A percentile compares a stretch with the other conserved stretches of the same genome.
Conservation (phyloP, 2,888 invertebrate species). For the Tuberolachnus salignus region DNA sequence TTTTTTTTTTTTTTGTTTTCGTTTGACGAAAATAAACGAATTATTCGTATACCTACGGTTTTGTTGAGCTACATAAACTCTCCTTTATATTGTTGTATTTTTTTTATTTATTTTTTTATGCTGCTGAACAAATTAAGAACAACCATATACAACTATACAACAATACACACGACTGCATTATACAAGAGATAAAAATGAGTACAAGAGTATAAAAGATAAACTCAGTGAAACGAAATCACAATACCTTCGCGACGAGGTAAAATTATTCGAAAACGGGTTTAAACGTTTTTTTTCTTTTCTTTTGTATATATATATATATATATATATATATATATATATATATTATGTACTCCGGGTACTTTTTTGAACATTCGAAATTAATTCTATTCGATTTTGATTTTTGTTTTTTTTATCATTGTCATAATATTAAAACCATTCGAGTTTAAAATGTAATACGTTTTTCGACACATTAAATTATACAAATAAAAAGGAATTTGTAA, state of each 20-base stretch:
- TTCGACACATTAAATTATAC: too few relatives aligned
- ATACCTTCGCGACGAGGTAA: neutral
- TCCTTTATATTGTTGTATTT: neutral
- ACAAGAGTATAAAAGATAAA: neutral
- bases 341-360: too few relatives aligned
- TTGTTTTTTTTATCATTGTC: neutral
- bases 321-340: too few relatives aligned
- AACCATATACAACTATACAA: neutral
- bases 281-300: neutral
- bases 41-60: neutral
- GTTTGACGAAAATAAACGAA: neutral
- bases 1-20: neutral
- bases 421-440: neutral
- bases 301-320: too few relatives aligned
- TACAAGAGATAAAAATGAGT: neutral
- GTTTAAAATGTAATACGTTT: neutral
- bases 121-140: conserved; percentile 7
- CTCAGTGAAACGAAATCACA: neutral
- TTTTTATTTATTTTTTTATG: neutral
- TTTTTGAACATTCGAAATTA: too few relatives aligned
- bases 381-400: neutral
- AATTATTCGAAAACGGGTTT: neutral
- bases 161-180: neutral
- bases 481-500: too few relatives aligned
- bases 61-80: neutral